Evolutionary conservation across 2,888 invertebrate species (phyloP).

Genomic region (Luffia ferchaultella): DNA sequence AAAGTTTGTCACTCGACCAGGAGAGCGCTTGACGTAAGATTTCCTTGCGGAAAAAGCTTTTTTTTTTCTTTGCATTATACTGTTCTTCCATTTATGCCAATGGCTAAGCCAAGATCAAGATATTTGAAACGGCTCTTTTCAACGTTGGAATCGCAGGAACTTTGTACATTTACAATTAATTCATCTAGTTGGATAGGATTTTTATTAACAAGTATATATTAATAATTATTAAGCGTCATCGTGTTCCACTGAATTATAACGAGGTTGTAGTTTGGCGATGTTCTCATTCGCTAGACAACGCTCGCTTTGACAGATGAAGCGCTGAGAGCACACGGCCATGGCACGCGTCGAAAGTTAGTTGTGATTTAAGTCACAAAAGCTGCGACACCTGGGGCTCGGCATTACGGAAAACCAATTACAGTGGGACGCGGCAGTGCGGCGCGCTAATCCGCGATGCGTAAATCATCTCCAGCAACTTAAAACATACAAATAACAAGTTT

Average conservation of each 20-base stretch:
- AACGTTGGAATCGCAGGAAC: constrained; percentile 1
- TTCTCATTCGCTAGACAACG: no score
- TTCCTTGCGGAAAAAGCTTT: constrained; percentile 23
- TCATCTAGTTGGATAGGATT: no score
- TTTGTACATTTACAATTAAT: neutral
- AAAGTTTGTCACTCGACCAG: constrained; percentile 11
- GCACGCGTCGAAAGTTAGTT: neutral
- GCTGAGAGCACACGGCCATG: no score
- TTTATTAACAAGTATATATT: no score
- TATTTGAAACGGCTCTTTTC: constrained; percentile 16
- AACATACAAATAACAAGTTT: constrained; percentile 64
- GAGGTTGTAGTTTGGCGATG: no score
- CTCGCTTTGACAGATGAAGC: no score
- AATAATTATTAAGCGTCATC: no score
- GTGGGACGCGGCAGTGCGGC: neutral
- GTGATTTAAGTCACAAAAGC: constrained; percentile 5
- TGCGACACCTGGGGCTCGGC: constrained; percentile 42
- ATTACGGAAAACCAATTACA: constrained; percentile 41
- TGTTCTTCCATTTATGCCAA: constrained; percentile 14
- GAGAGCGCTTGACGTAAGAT: constrained; percentile 22
- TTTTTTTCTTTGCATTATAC: constrained; percentile 21
- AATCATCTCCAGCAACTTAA: constrained; percentile 49
- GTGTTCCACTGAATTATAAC: no score
- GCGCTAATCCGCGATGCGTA: constrained; percentile 34
- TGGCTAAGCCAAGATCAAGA: constrained; percentile 6